phyloP scores from a whole-genome alignment of 2,797 vertebrate species.

The Prionace glauca region DNA sequence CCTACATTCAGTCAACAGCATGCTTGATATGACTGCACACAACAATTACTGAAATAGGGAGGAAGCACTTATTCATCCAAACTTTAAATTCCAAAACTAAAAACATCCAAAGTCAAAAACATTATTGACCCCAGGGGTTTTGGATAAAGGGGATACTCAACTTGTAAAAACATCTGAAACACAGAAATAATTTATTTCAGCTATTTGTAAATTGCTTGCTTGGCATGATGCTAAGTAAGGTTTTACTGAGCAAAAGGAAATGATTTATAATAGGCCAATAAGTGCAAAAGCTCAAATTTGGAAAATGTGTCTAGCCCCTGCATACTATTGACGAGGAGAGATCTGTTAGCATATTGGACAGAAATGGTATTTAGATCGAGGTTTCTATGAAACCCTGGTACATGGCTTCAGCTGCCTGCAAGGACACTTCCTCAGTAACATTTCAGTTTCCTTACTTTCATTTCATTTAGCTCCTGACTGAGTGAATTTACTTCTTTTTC shows the following conservation, averaged over 20 bases:
- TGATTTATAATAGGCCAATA: background rate
- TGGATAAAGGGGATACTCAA: too few relatives aligned
- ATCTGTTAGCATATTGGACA: background rate
- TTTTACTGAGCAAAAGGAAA: background rate
- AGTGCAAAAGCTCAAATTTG: background rate
- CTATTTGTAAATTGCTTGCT: background rate
- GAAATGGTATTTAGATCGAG: background rate
- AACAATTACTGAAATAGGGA: too few relatives aligned
- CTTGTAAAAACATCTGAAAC: background rate
- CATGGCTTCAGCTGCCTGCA: background rate
- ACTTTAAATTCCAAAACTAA: too few relatives aligned
- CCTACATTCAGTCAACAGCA: too few relatives aligned
- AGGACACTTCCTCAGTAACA: background rate
- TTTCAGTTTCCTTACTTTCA: background rate
- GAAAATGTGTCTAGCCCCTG: background rate
- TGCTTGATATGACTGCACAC: too few relatives aligned
- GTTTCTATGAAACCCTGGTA: background rate
- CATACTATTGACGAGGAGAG: background rate
- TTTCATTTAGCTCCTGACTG: background rate
- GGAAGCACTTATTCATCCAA: too few relatives aligned
- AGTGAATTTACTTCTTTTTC: background rate
- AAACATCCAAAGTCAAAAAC: too few relatives aligned
- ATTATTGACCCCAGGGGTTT: too few relatives aligned
- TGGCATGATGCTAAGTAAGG: background rate
- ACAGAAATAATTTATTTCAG: background rate